Evolutionary conservation across 2,888 invertebrate genomes (phyloP).

Genomic region (Drosophila picticornis): DNA sequence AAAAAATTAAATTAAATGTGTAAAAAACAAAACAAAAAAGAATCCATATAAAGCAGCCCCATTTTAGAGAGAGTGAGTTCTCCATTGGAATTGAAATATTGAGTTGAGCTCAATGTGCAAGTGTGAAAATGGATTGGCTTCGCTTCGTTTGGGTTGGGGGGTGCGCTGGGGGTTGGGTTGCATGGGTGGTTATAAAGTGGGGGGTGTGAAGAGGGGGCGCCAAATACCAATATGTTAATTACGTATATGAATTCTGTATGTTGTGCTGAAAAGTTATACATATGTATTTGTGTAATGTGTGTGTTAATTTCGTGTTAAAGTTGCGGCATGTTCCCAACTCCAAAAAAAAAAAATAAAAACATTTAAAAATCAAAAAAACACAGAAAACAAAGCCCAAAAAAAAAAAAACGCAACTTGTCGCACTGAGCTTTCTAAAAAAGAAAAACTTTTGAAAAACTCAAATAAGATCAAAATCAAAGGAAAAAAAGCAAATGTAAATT

Average conservation of each 20-base stretch:
- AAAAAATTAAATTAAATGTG: slow-evolving; percentile 36
- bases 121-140: neutral
- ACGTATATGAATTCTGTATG: slow-evolving; percentile 72
- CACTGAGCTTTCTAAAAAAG: slow-evolving; percentile 35
- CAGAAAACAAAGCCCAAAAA: neutral
- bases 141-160: neutral
- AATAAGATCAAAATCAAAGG: slow-evolving; percentile 16
- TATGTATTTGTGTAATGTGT: slow-evolving; percentile 72
- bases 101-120: slow-evolving; percentile 56
- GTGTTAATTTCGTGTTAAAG: slow-evolving; percentile 64
- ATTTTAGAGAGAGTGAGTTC: neutral
- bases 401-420: slow-evolving; percentile 30
- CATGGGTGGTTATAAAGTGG: neutral
- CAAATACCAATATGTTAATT: slow-evolving; percentile 52
- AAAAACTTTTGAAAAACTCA: slow-evolving; percentile 1
- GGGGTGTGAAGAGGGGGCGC: slow-evolving; percentile 1
- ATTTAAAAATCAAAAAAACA: slow-evolving; percentile 3
- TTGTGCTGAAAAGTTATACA: slow-evolving; percentile 72
- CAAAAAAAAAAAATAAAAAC: slow-evolving; percentile 6
- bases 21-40: slow-evolving; percentile 28
- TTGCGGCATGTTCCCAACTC: slow-evolving; percentile 70
- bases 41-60: slow-evolving; percentile 24
- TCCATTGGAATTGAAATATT: slow-evolving; percentile 17
- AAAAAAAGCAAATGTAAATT: slow-evolving; percentile 12
- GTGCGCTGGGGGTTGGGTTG: neutral